These are phyloP conservation scores for Montifringilla adamsi DNA, from an alignment of 2,113 vertebrate species.

Conservation along the genomic window DNA sequence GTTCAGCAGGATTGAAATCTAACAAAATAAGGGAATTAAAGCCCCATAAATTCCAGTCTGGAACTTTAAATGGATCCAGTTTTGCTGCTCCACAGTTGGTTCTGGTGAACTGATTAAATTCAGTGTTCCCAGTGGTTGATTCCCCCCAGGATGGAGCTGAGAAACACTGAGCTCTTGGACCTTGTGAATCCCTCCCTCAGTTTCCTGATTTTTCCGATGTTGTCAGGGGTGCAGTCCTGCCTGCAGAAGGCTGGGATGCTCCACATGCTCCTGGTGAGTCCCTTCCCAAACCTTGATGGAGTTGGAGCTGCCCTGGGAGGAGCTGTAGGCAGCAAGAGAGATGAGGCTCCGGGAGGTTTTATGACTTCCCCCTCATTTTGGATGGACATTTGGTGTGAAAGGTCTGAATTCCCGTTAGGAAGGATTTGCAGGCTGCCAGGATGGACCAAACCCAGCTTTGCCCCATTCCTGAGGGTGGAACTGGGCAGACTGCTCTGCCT, in stretches of 20 bases:
- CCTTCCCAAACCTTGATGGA: neutral
- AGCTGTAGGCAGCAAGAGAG: rapidly evolving
- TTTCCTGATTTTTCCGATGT: neutral
- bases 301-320: neutral
- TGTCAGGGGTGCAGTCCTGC: neutral
- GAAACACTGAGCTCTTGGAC: neutral
- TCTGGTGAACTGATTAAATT: neutral
- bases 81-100: neutral
- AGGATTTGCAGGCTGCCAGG: no score
- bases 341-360: rapidly evolving
- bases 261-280: neutral
- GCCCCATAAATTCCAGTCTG: neutral
- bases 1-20: neutral
- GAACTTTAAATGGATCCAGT: neutral
- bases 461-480: neutral
- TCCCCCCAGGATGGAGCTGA: neutral
- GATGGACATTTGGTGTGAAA: rapidly evolving
- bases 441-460: neutral
- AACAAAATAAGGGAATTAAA: neutral
- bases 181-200: neutral
- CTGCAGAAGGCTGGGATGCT: rapidly evolving
- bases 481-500: neutral
- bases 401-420: rapidly evolving
- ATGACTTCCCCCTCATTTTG: neutral
- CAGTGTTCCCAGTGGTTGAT: neutral